These are phyloP conservation scores for Erithacus rubecula DNA, from an alignment of 2,797 vertebrate genomes.

Conservation along the genomic window DNA sequence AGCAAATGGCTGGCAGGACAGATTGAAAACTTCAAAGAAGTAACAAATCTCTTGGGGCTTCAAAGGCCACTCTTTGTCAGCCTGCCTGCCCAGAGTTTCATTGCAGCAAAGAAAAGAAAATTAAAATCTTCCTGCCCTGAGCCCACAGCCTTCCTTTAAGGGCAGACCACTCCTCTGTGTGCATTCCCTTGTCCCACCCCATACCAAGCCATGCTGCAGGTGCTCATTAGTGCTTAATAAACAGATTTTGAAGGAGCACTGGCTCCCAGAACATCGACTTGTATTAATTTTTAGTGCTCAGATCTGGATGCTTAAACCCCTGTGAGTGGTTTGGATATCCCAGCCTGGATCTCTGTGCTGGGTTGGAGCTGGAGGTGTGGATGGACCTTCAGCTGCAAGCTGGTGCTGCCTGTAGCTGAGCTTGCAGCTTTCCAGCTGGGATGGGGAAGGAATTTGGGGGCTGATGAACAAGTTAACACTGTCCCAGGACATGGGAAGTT, in stretches of 20 bases:
- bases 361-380: background rate
- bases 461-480: accelerated
- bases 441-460: background rate
- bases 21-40: background rate
- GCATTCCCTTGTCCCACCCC: background rate
- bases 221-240: background rate
- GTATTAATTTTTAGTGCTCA: background rate
- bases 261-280: background rate
- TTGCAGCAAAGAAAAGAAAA: background rate
- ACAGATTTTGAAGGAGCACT: background rate
- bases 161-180: background rate
- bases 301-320: background rate
- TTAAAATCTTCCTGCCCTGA: background rate
- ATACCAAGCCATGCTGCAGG: background rate
- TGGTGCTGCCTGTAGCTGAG: background rate
- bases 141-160: background rate
- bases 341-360: background rate
- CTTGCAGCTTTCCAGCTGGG: background rate
- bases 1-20: background rate
- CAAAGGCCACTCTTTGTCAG: background rate
- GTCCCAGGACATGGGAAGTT: accelerated
- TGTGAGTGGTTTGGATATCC: background rate
- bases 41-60: slow-evolving; percentile 7
- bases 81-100: background rate
- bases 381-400: background rate